phyloP scores from a whole-genome alignment of 2,797 vertebrate species.

The Thripadectes ignobilis region DNA sequence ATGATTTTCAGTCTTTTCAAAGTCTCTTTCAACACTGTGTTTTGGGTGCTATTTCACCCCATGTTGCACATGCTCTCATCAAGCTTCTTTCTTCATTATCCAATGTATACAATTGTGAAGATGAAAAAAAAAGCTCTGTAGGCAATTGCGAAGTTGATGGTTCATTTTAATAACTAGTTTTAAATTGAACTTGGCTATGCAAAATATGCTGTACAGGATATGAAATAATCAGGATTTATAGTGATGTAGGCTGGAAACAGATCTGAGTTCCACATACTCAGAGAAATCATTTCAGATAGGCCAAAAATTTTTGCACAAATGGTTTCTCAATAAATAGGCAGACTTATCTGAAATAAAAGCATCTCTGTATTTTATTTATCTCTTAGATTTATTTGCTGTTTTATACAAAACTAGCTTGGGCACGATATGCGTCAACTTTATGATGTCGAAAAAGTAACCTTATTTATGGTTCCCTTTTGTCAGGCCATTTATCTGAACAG shows the following conservation, averaged over 20 bases:
- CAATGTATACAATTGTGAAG: neutral
- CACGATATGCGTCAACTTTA: conserved; percentile 34
- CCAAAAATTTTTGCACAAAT: neutral
- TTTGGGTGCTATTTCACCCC: neutral
- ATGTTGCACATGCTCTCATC: neutral
- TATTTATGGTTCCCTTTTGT: conserved; percentile 50
- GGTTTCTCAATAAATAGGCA: conserved; percentile 28
- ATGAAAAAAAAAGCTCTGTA: neutral
- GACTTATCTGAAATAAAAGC: conserved; percentile 39
- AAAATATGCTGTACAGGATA: conserved; percentile 1
- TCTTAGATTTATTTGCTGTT: conserved; percentile 52
- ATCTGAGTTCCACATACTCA: neutral
- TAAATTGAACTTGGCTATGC: neutral
- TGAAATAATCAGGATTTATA: conserved; percentile 26
- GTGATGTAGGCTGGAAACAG: neutral
- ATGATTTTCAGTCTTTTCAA: neutral
- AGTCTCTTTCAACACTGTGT: neutral
- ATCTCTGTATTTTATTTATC: conserved; percentile 34
- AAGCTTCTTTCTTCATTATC: conserved; percentile 12
- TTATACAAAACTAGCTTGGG: conserved; percentile 17
- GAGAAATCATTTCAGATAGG: neutral
- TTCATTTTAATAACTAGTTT: conserved; percentile 25
- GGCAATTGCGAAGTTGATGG: neutral
- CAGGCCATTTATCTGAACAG: conserved; percentile 26
- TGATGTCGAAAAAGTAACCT: conserved; percentile 18